phyloP scores from a whole-genome alignment of 2,888 invertebrate species.

The Subacronicta megacephala region DNA sequence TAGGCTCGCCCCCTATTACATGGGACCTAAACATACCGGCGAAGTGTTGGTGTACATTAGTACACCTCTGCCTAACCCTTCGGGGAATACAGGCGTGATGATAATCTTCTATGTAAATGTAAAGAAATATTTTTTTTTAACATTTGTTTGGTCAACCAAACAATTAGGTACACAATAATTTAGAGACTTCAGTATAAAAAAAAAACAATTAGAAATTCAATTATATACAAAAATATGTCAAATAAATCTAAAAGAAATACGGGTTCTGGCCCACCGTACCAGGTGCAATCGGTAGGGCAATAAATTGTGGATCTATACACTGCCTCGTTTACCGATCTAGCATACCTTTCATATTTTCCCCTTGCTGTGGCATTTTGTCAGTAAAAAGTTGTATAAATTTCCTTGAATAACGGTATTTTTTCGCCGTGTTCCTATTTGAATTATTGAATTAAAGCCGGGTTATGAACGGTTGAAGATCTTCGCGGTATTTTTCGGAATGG shows the following conservation, averaged over 20 bases:
- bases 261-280: slow-evolving; percentile 35
- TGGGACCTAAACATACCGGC: too few relatives aligned
- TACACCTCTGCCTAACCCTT: too few relatives aligned
- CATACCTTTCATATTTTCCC: slow-evolving; percentile 45
- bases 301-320: slow-evolving; percentile 57
- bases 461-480: slow-evolving; percentile 49
- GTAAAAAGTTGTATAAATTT: slow-evolving; percentile 52
- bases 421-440: slow-evolving; percentile 64
- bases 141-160: too few relatives aligned
- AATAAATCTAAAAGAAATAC: slow-evolving; percentile 47
- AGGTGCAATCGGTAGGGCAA: slow-evolving; percentile 56
- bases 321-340: slow-evolving; percentile 58
- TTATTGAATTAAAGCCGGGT: too few relatives aligned
- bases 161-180: too few relatives aligned
- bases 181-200: too few relatives aligned
- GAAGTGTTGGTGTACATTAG: too few relatives aligned
- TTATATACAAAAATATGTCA: slow-evolving; percentile 43
- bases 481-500: slow-evolving; percentile 47
- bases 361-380: slow-evolving; percentile 47
- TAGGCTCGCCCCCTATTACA: too few relatives aligned
- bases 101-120: too few relatives aligned
- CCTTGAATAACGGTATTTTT: slow-evolving; percentile 62
- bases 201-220: slow-evolving; percentile 35
- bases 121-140: too few relatives aligned
- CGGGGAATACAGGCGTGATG: too few relatives aligned